Base-by-base conservation (phyloP, 2,797 vertebrate species). In the Siniperca scherzeri region DNA sequence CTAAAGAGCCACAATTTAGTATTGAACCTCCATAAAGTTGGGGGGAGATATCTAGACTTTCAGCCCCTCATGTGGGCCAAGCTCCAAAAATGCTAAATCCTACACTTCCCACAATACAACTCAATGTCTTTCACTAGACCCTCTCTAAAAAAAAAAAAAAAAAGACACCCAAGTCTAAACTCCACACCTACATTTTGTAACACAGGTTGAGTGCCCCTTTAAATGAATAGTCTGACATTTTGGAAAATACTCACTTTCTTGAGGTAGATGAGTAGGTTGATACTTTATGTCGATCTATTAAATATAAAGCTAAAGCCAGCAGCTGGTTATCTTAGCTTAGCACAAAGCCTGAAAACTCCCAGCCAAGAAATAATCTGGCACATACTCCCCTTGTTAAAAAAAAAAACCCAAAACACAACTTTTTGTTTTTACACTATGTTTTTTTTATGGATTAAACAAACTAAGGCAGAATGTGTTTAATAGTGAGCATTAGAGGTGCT, bases 21-120 rank as follows among this genome's bases (percentile, higher is more conserved):
- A 30, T 4, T n/a, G 11, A 44, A 44, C 22, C 11, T 69, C 33
- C 7, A 42, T 42, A 36, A 25, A n/a, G 10, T 5, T n/a, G 56
- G 33, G 44, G n/a, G 0, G 25, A 21, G 11, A 30, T 42, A 25
- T 10, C 4, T 42, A 25, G 1, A 66, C 7, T 33, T 50, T 65
- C 22, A 16, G 42, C 21, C 17, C 21, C 7, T n/a, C 0, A 0
- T 17, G 3, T 50, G 13, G 2, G 52, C 59, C 42, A 53, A n/a
- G 7, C 33, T 46, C 14, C 25, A 19, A 62, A 55, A 65, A 78
- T 12, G 7, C 38, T 40, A 17, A 7, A 57, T 52, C 33, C 52
- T 53, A 53, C 22, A 77, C 25, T 61, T 74, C 1, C 56, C 44
- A 68, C 12, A 73, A 42, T 81, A 30, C 30, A 75, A 48, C 17